Base-by-base conservation (phyloP, 1,140 invertebrate genomes). In the Cydia fagiglandana region DNA sequence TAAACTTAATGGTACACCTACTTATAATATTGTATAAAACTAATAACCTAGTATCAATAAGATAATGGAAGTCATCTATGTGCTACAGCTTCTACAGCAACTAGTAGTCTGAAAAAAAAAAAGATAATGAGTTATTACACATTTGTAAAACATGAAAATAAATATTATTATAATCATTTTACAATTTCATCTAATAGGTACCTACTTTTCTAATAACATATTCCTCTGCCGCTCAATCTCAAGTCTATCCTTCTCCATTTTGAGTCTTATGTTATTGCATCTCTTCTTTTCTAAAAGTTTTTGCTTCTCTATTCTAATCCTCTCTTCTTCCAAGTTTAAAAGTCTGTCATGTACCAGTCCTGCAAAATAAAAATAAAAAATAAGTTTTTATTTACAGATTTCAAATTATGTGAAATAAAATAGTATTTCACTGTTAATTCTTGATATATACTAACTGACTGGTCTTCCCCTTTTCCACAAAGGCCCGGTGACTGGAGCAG, bases 151-250 rank as follows among this genome's bases (percentile, higher is more conserved):
- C 50, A 13, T 17, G 28, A 20, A 50, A 13, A 53, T 3, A 28
- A 73, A 68, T 28, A 66, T 30, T 66, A 12, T 15, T 30, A 45
- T 7, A 73, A 13, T 64, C 20, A 12, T 13, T n/a, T 50, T 13
- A 38, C 75, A 7, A 34, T 34, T 6, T 34, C 34, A 41, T 75
- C 47, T 38, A 73, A 61, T 24, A 50, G 10, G 61, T 73, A 78
- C 81, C 75, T 83, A 86, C 85, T 85, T 86, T 77, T 86, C 85
- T 66, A 86, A 79, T 53, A 86, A 73, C 5, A 81, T 56, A 82
- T 86, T 86, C 75, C 84, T 83, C 77, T 86, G 85, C 47, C 80
- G 82, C 78, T 86, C 85, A 75, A 86, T 82, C 45, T 86, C 85
- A 4, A 86, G 78, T 76, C 83, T 86, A 64, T 86, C 85, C 76